These are phyloP conservation scores for Tetramorium simillimum DNA, from an alignment of 1,140 invertebrate genomes.

Conservation along the genomic window DNA sequence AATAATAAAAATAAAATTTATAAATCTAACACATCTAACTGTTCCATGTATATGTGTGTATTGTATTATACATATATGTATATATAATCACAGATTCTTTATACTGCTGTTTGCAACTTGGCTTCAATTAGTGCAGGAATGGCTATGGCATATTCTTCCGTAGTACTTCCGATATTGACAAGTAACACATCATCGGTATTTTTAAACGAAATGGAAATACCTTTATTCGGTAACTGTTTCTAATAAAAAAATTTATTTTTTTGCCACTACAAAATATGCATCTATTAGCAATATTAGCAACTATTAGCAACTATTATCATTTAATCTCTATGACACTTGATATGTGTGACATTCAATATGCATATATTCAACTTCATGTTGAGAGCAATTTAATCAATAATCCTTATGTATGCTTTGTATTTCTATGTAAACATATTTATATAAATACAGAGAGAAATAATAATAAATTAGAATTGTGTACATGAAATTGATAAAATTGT, in stretches of 20 bases:
- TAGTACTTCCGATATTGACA: slow-evolving; percentile 72
- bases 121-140: slow-evolving; percentile 70
- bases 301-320: too few species aligned
- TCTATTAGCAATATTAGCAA: too few species aligned
- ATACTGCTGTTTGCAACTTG: not conserved
- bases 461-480: too few species aligned
- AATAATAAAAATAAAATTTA: not conserved
- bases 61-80: not conserved
- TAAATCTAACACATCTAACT: not conserved
- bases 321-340: too few species aligned
- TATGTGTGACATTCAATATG: too few species aligned
- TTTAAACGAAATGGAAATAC: not conserved
- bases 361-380: too few species aligned
- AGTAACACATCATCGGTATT: slow-evolving; percentile 27
- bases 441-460: too few species aligned
- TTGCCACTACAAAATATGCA: too few species aligned
- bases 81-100: not conserved
- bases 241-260: too few species aligned
- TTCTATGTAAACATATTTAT: not conserved
- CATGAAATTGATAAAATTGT: too few species aligned
- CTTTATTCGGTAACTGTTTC: not conserved
- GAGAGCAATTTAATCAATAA: not conserved
- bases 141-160: slow-evolving; percentile 78
- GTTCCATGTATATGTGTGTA: too few species aligned
- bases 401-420: not conserved